phyloP scores from a whole-genome alignment of 2,888 invertebrate genomes.

The Apocheima hispidaria region DNA sequence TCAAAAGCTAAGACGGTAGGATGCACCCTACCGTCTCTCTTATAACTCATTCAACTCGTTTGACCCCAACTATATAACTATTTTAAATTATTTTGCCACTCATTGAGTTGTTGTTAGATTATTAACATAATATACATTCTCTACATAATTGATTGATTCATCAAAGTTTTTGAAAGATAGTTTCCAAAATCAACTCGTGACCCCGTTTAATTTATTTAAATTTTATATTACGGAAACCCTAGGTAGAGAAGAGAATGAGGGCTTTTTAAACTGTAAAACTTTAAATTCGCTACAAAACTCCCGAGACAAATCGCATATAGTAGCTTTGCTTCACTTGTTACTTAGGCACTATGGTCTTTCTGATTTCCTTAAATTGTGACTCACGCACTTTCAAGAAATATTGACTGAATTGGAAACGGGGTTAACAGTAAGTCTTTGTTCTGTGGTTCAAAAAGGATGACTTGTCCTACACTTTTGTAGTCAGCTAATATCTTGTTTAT shows the following conservation, averaged over 20 bases:
- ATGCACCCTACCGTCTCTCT: no score
- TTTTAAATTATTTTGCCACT: no score
- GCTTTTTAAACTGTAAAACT: constrained; percentile 47
- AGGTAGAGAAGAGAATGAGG: neutral
- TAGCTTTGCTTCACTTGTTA: constrained; percentile 51
- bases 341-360: constrained; percentile 40
- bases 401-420: constrained; percentile 45
- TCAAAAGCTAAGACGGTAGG: no score
- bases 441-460: constrained; percentile 21
- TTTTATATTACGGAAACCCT: neutral
- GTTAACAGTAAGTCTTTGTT: constrained; percentile 46
- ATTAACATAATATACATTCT: no score
- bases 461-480: constrained; percentile 14
- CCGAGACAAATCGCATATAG: constrained; percentile 58
- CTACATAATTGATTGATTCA: no score
- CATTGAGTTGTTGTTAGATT: no score
- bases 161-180: no score
- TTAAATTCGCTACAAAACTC: constrained; percentile 57
- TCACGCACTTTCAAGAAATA: constrained; percentile 59
- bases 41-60: no score
- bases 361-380: constrained; percentile 59
- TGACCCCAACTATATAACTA: no score
- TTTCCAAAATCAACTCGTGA: neutral
- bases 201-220: neutral
- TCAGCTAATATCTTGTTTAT: constrained; percentile 6